Evolutionary conservation across 2,113 vertebrate genomes (phyloP).

Genomic region (Lagopus muta): DNA sequence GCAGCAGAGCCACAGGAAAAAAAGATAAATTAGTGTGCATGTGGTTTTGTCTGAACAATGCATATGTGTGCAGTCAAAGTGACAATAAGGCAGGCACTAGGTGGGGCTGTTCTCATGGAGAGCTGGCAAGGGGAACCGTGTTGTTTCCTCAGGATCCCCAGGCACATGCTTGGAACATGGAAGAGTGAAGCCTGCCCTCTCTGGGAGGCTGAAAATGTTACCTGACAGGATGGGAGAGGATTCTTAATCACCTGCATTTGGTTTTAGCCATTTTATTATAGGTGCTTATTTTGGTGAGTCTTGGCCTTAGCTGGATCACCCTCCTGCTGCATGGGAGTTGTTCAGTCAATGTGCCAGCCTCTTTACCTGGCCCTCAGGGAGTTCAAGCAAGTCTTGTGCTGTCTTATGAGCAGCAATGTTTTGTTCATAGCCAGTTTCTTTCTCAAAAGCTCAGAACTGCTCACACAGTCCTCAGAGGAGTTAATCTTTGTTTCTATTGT

Average conservation of each 20-base stretch:
- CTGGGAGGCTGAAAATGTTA: not conserved
- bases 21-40: not conserved
- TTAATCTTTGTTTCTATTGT: not conserved
- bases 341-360: not conserved
- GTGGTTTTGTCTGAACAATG: not conserved
- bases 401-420: not conserved
- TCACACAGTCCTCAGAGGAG: not conserved
- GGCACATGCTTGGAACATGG: not conserved
- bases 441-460: not conserved
- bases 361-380: not conserved
- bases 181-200: not conserved
- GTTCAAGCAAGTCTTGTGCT: fast-evolving
- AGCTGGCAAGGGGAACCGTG: not conserved
- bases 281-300: not conserved
- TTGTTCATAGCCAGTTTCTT: not conserved
- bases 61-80: not conserved
- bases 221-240: not conserved
- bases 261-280: not conserved
- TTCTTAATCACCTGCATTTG: not conserved
- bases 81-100: not conserved
- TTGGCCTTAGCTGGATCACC: not conserved
- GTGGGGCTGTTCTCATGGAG: not conserved
- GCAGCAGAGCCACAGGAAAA: not conserved
- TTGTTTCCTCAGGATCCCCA: not conserved
- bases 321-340: not conserved